Percentiles rank a stretch among this genome's conserved stretches.
phyloP scores from a whole-genome alignment of 2,888 invertebrate genomes.

The Tenthredo notha region DNA sequence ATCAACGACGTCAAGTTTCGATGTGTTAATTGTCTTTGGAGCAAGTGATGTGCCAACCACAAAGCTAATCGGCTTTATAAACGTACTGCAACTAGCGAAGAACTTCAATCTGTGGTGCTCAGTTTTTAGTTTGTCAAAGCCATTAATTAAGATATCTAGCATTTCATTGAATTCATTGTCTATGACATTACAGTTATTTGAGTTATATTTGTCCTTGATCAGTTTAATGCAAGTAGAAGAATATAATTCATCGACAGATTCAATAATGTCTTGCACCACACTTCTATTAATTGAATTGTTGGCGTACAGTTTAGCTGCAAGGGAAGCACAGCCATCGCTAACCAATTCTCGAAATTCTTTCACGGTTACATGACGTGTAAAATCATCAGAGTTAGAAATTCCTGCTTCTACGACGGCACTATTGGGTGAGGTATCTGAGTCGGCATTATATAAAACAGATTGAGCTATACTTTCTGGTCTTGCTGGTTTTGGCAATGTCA shows the following conservation, averaged over 20 bases:
- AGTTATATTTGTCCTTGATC: slow-evolving; percentile 18
- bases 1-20: neutral
- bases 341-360: neutral
- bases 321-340: neutral
- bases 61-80: neutral
- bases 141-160: neutral
- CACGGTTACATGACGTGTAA: neutral
- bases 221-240: neutral
- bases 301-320: slow-evolving; percentile 7
- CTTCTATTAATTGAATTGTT: slow-evolving; percentile 11
- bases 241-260: slow-evolving; percentile 16
- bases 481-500: neutral
- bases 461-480: neutral
- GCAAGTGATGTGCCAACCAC: neutral
- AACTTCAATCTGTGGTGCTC: slow-evolving; percentile 9
- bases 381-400: neutral
- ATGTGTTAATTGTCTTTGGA: neutral
- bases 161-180: slow-evolving; percentile 13
- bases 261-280: neutral
- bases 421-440: neutral
- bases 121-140: neutral
- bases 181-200: neutral
- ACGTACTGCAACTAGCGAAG: neutral
- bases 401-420: neutral
- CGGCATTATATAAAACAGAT: neutral